phyloP scores from a whole-genome alignment of 2,113 vertebrate genomes.

The Pluvialis apricaria region DNA sequence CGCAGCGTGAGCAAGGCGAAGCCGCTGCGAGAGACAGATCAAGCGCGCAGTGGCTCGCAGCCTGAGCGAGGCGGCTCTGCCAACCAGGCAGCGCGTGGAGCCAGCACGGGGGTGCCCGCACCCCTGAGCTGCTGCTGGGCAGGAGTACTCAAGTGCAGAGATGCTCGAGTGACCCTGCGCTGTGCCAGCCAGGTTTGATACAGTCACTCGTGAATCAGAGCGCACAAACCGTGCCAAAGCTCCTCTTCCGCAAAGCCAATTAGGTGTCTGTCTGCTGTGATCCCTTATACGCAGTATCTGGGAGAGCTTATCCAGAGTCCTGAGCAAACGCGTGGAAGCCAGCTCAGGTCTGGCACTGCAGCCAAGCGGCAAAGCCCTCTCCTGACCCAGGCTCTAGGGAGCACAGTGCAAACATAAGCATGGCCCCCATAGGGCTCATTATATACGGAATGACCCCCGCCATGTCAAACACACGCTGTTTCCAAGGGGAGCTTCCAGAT shows the following conservation, averaged over 20 bases:
- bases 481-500: not conserved
- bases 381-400: not conserved
- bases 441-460: fast-evolving
- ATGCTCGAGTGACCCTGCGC: not conserved
- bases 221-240: not conserved
- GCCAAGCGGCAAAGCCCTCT: not conserved
- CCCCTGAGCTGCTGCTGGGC: not conserved
- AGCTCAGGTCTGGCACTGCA: not conserved
- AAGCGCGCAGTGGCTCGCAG: fast-evolving
- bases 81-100: not conserved
- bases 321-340: not conserved
- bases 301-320: not conserved
- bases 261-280: not conserved
- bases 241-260: not conserved
- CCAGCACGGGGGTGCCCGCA: not conserved
- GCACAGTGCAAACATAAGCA: not conserved
- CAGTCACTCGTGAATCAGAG: not conserved
- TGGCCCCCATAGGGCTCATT: not conserved
- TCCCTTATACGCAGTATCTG: not conserved
- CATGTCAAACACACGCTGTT: not conserved
- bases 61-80: not conserved
- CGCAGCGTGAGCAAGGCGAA: fast-evolving
- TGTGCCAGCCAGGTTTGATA: slow-evolving; percentile 13
- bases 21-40: not conserved
- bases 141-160: not conserved